Conservation (phyloP, 1,140 invertebrate genomes). For the Pteromalus puparum region DNA sequence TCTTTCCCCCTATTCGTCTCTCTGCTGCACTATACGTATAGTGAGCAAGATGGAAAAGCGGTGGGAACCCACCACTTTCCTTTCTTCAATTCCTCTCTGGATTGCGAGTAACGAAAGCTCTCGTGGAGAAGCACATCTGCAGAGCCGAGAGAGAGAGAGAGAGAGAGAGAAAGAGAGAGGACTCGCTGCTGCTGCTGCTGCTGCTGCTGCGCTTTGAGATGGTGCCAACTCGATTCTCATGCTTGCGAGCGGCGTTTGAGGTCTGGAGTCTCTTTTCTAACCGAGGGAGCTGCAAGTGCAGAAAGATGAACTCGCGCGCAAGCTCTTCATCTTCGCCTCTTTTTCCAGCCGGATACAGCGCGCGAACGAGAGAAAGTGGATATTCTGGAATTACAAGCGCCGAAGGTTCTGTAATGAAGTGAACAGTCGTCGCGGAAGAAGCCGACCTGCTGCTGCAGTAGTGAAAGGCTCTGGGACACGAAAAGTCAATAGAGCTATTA, state of each 20-base stretch:
- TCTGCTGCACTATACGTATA: neutral
- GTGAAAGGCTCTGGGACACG: neutral
- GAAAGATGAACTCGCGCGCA: neutral
- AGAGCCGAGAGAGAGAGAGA: neutral
- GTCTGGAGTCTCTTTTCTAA: neutral
- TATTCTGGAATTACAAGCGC: neutral
- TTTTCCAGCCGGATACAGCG: neutral
- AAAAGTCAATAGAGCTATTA: slow-evolving; percentile 38
- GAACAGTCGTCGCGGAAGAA: neutral
- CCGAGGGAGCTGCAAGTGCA: too few species aligned
- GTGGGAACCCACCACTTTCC: neutral
- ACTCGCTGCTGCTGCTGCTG: neutral
- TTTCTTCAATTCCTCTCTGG: neutral
- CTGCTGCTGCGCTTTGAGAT: slow-evolving; percentile 16
- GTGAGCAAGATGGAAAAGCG: neutral
- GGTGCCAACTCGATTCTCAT: slow-evolving; percentile 41
- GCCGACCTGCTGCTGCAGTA: neutral
- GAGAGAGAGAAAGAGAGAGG: neutral
- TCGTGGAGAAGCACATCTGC: too few species aligned
- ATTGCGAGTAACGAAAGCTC: slow-evolving; percentile 1
- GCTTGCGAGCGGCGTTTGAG: slow-evolving; percentile 14
- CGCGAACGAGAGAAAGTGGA: neutral
- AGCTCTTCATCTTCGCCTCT: neutral
- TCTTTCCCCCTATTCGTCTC: neutral
- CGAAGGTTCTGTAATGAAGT: neutral